phyloP scores from a whole-genome alignment of 1,140 invertebrate species.

The Dolichoris vasculosae region DNA sequence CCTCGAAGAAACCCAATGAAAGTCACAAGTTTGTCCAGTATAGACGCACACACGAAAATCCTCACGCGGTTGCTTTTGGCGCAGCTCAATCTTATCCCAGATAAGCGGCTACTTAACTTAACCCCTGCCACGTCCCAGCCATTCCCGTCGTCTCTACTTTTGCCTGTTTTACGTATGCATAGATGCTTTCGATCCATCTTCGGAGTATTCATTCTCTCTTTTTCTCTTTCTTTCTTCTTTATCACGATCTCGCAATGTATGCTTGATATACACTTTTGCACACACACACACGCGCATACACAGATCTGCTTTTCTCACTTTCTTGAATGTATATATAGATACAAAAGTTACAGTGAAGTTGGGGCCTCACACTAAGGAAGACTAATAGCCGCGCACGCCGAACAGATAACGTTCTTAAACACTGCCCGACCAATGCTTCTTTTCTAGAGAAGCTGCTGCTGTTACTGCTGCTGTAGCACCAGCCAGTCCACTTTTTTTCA shows the following conservation, averaged over 20 bases:
- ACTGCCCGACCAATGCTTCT: slow-evolving; percentile 72
- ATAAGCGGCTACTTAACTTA: slow-evolving; percentile 34
- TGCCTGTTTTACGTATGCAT: neutral
- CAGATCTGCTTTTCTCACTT: slow-evolving; percentile 4
- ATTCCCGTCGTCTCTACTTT: neutral
- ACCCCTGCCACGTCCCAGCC: neutral
- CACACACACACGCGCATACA: neutral
- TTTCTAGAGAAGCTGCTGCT: slow-evolving; percentile 59
- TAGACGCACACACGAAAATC: too few species aligned
- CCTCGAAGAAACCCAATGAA: neutral
- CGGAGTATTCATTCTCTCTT: neutral
- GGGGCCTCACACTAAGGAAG: slow-evolving; percentile 73
- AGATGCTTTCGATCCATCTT: neutral
- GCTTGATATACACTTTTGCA: neutral
- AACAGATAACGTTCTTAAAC: slow-evolving; percentile 74
- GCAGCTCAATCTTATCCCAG: slow-evolving; percentile 32
- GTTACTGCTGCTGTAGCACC: slow-evolving; percentile 42
- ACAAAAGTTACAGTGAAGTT: slow-evolving; percentile 34
- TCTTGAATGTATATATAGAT: slow-evolving; percentile 63
- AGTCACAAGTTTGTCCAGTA: neutral
- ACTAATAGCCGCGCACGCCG: slow-evolving; percentile 67
- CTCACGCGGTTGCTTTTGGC: neutral
- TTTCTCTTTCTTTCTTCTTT: neutral
- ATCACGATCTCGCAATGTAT: neutral
- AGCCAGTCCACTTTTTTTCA: slow-evolving; percentile 45